phyloP scores from a whole-genome alignment of 2,113 vertebrate species.

The Ornithorhynchus anatinus region DNA sequence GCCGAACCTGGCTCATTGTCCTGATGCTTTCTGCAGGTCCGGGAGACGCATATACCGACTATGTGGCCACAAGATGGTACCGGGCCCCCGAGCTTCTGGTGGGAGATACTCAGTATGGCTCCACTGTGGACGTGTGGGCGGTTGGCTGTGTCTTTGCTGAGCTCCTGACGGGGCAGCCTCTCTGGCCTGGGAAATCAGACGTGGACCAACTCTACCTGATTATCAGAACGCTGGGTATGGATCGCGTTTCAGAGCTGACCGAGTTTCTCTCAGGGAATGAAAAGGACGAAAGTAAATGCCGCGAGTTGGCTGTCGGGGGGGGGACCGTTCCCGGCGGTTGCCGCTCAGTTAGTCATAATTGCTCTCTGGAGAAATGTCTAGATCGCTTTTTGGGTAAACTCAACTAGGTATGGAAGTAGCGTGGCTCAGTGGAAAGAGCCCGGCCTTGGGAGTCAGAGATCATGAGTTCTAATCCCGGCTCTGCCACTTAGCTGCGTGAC shows the following conservation, averaged over 20 bases:
- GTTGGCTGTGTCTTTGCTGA: conserved; percentile 91
- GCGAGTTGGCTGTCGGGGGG: neutral
- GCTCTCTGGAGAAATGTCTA: neutral
- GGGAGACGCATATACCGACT: conserved; percentile 91
- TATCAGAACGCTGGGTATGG: conserved; percentile 85
- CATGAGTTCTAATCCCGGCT: too few relatives aligned
- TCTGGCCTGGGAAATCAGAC: conserved; percentile 95
- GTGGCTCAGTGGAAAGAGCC: too few relatives aligned
- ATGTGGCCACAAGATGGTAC: conserved; percentile 95
- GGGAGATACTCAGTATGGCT: conserved; percentile 91
- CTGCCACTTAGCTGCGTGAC: too few relatives aligned
- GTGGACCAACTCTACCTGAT: conserved; percentile 95
- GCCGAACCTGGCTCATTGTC: neutral
- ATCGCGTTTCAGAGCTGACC: neutral
- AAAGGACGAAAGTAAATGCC: neutral
- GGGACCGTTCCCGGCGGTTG: neutral
- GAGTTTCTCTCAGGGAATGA: neutral
- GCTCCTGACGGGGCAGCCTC: conserved; percentile 83
- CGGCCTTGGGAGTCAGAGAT: too few relatives aligned
- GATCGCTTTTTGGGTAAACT: neutral
- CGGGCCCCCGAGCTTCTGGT: conserved; percentile 90
- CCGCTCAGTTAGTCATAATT: neutral
- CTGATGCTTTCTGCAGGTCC: conserved; percentile 74
- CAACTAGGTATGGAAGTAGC: neutral
- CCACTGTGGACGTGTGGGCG: conserved; percentile 92